These are phyloP conservation scores for Drosophila formosana DNA, from an alignment of 2,888 invertebrate genomes.

Conservation along the genomic window DNA sequence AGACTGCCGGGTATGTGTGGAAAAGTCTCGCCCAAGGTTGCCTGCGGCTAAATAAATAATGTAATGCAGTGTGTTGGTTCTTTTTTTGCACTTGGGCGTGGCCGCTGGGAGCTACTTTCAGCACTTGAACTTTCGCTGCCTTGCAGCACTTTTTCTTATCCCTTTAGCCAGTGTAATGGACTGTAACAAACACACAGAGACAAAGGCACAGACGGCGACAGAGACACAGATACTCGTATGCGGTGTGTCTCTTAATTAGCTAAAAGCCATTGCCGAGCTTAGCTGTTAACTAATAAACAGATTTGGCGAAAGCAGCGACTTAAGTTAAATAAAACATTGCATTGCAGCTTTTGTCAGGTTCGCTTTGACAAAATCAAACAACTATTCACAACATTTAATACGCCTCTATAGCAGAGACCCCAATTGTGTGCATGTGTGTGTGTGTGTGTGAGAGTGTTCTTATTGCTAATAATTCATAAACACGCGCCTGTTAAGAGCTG, in stretches of 20 bases:
- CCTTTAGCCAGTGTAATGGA: conserved; percentile 20
- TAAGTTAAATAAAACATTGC: conserved; percentile 52
- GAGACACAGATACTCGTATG: background rate
- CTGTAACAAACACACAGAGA: conserved; percentile 1
- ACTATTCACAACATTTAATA: conserved; percentile 29
- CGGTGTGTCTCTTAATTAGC: conserved; percentile 19
- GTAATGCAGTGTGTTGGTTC: conserved; percentile 27
- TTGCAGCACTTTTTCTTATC: conserved; percentile 6
- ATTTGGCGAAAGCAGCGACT: conserved; percentile 16
- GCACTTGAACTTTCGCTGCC: background rate
- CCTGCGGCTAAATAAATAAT: conserved; percentile 51
- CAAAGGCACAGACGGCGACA: background rate
- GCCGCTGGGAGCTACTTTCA: conserved; percentile 3
- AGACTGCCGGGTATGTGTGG: conserved; percentile 23
- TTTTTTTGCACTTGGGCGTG: background rate
- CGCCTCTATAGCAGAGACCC: conserved; percentile 1
- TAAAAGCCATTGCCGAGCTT: conserved; percentile 18
- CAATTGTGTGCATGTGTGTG: conserved; percentile 1
- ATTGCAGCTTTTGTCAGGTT: conserved; percentile 11
- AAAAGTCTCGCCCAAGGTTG: conserved; percentile 30
- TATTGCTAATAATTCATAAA: conserved; percentile 54
- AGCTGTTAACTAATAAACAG: conserved; percentile 13
- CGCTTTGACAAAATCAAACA: conserved; percentile 30
- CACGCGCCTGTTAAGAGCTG: conserved; percentile 39
- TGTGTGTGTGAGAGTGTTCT: conserved; percentile 3